A percentile compares a stretch with the other conserved stretches of the same genome.
These are phyloP conservation scores for Diorhabda carinulata DNA, from an alignment of 1,140 invertebrate genomes.

Conservation along the genomic window DNA sequence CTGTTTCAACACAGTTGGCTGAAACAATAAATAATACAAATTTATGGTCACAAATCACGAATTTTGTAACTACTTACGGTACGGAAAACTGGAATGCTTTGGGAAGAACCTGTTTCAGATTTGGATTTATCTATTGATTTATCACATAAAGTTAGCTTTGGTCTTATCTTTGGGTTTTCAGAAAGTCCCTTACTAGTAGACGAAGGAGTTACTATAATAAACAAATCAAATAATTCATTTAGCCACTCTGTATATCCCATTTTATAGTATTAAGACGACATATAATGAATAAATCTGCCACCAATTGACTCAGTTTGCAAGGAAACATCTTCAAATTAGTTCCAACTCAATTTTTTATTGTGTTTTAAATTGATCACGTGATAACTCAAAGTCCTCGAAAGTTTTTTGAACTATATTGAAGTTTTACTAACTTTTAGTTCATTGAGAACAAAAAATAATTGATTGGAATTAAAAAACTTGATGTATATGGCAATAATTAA, in stretches of 20 bases:
- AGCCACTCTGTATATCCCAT: constrained; percentile 9
- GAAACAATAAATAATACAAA: constrained; percentile 10
- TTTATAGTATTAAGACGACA: neutral
- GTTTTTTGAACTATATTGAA: no score
- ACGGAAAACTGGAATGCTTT: constrained; percentile 38
- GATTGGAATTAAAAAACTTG: no score
- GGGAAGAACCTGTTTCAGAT: constrained; percentile 38
- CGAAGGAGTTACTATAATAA: constrained; percentile 22
- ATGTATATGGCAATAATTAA: no score
- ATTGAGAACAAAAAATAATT: no score
- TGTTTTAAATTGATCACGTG: neutral
- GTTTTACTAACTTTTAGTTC: no score
- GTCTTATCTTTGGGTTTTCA: constrained; percentile 29
- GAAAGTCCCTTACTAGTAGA: constrained; percentile 38
- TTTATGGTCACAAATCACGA: neutral
- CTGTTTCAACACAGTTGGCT: constrained; percentile 42
- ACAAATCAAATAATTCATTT: neutral
- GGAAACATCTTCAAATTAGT: constrained; percentile 14
- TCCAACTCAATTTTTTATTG: constrained; percentile 1
- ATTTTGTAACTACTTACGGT: constrained; percentile 37
- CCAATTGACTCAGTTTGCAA: neutral
- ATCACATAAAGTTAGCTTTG: constrained; percentile 18
- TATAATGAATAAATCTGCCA: neutral
- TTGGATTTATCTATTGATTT: constrained; percentile 18
- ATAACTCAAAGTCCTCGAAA: no score